These are phyloP conservation scores for Pygoscelis antarcticus DNA, from an alignment of 2,113 vertebrate genomes.

Conservation along the genomic window DNA sequence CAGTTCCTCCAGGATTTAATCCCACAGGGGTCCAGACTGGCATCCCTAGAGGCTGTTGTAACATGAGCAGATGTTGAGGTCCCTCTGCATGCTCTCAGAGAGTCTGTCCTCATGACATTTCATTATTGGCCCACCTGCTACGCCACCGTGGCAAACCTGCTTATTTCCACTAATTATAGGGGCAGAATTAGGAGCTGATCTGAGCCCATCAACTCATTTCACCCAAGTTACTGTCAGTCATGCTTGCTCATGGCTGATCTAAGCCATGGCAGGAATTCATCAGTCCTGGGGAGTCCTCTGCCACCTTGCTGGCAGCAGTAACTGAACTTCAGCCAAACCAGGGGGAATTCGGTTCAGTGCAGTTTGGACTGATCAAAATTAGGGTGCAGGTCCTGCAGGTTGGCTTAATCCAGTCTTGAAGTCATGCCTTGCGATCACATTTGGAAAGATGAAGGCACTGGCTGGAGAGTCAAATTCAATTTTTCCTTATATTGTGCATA, in stretches of 20 bases:
- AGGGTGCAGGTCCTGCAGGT: rapidly evolving
- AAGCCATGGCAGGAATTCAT: background rate
- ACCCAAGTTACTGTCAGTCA: background rate
- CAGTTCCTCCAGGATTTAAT: background rate
- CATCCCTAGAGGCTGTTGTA: background rate
- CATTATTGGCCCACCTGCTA: background rate
- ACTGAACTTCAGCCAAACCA: background rate
- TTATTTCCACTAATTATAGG: background rate
- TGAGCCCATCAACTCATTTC: background rate
- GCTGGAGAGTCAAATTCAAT: background rate
- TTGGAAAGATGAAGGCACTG: background rate
- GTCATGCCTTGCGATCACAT: background rate
- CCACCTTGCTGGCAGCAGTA: background rate
- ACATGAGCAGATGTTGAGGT: background rate
- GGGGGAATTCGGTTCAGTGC: background rate
- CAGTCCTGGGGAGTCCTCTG: background rate
- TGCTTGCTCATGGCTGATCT: background rate
- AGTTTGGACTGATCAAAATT: background rate
- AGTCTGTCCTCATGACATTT: background rate
- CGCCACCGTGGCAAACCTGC: background rate
- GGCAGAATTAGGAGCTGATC: background rate
- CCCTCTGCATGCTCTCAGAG: background rate
- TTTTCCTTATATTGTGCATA: background rate
- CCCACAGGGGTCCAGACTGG: too few species aligned
- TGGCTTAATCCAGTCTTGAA: background rate